phyloP scores from a whole-genome alignment of 2,888 invertebrate species.

The Anthrax anthrax region DNA sequence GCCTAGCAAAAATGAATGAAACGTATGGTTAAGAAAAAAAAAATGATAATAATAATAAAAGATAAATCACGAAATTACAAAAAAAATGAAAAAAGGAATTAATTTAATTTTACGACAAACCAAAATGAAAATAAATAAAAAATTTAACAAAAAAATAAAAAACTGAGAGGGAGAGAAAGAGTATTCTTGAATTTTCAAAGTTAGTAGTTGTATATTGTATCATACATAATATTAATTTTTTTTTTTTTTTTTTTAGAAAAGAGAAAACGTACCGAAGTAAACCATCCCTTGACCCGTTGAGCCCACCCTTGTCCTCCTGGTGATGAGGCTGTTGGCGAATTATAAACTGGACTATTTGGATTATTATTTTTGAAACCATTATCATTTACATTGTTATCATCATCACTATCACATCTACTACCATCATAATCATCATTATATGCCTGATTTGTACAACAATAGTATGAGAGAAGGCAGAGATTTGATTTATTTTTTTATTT shows the following conservation, averaged over 20 bases:
- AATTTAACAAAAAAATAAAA: too few species aligned
- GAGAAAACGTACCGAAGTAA: constrained; percentile 50
- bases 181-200: not conserved
- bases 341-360: not conserved
- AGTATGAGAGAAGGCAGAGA: too few species aligned
- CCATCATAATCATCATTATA: not conserved
- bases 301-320: constrained; percentile 48
- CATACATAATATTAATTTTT: too few species aligned
- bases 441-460: not conserved
- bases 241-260: too few species aligned
- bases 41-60: too few species aligned
- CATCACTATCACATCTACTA: too few species aligned
- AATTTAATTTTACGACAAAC: constrained; percentile 6
- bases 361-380: constrained; percentile 17
- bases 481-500: too few species aligned
- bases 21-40: too few species aligned
- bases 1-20: too few species aligned
- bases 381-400: constrained; percentile 34
- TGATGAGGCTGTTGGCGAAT: constrained; percentile 34
- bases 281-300: constrained; percentile 57
- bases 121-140: not conserved
- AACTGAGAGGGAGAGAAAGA: not conserved
- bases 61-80: too few species aligned
- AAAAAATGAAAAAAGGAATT: constrained; percentile 9
- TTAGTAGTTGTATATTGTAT: too few species aligned